Base-by-base conservation (phyloP, 2,113 vertebrate species). In the Cryptotis parvus region DNA sequence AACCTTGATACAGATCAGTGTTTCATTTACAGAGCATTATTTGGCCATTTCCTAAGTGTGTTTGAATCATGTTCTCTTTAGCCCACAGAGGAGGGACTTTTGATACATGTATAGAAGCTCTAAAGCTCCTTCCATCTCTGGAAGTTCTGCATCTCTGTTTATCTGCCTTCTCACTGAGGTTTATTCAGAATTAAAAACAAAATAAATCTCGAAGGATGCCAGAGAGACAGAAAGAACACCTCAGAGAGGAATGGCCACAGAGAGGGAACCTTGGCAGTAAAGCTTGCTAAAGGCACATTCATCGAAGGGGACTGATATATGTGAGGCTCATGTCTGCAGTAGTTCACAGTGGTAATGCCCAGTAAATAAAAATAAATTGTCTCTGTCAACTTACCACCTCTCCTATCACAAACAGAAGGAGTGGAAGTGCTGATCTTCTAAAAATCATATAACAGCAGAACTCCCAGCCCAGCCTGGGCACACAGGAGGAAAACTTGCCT, bases 291-390 rank as follows among this genome's bases (percentile, higher is more conserved):
- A 75, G 89, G n/a, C 74, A 73, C 89, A 90, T 95, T 91, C 84
- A 74, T 85, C 82, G 55, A 68, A 79, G 26, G 75, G 70, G 52
- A 73, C 70, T 94, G 91, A 94, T 96, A 96, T 96, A 97, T 91
- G 82, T 49, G 49, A 77, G 83, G 75, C 90, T 94, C 55, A 31
- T 35, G 61, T 72, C 92, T 92, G 81, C 84, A 35, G 73, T 93
- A 94, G 90, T 96, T 95, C 92, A 96, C 90, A 92, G 79, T 93
- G 35, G 29, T 49, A n/a, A 93, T 94, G 85, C 91, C 63, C 87
- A 94, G 91, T 96, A 96, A 97, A 96, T 94, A 96, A 93, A 92
- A 96, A 88, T 43, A 92, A 96, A 96, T 66, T 72, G 85, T 92
- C 91, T 93, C 91, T 96, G 90, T 90, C 95, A 92, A 35, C 72